Percentiles rank a stretch among this genome's conserved stretches.
These are phyloP conservation scores for Cuniculus paca DNA, from an alignment of 2,797 vertebrate species.

Conservation along the genomic window DNA sequence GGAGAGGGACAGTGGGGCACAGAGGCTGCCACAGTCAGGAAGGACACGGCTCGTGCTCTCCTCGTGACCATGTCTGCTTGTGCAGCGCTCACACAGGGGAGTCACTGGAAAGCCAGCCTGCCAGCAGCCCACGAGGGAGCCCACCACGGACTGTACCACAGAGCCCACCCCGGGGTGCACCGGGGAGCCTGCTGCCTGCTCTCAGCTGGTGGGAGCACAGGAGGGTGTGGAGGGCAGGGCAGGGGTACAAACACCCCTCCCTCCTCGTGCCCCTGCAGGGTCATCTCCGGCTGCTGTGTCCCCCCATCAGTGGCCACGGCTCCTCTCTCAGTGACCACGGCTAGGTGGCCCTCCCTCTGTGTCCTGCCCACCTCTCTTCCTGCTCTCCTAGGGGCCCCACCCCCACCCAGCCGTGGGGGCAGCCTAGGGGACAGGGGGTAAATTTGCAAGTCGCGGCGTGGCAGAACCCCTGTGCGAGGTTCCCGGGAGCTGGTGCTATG, in stretches of 20 bases:
- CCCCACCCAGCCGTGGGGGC: not conserved
- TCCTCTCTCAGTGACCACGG: not conserved
- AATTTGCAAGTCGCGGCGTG: rapidly evolving
- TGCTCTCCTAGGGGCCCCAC: not conserved
- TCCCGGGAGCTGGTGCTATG: not conserved
- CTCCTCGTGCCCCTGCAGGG: not conserved
- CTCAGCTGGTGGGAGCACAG: not conserved
- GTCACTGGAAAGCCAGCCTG: not conserved
- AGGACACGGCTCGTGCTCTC: not conserved
- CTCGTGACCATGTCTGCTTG: not conserved
- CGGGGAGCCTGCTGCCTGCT: no score
- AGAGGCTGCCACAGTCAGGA: not conserved
- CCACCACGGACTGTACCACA: no score
- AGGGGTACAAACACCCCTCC: not conserved
- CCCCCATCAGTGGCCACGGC: not conserved
- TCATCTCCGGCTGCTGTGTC: not conserved
- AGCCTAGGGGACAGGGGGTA: not conserved
- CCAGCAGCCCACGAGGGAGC: not conserved
- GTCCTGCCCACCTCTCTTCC: not conserved
- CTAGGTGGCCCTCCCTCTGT: rapidly evolving
- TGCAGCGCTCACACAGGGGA: not conserved
- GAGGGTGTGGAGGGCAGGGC: rapidly evolving
- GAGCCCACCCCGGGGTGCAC: not conserved
- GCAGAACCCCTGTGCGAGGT: not conserved
- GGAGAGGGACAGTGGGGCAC: not conserved